These are phyloP conservation scores for Streptopelia turtur DNA, from an alignment of 2,797 vertebrate species.

Conservation along the genomic window DNA sequence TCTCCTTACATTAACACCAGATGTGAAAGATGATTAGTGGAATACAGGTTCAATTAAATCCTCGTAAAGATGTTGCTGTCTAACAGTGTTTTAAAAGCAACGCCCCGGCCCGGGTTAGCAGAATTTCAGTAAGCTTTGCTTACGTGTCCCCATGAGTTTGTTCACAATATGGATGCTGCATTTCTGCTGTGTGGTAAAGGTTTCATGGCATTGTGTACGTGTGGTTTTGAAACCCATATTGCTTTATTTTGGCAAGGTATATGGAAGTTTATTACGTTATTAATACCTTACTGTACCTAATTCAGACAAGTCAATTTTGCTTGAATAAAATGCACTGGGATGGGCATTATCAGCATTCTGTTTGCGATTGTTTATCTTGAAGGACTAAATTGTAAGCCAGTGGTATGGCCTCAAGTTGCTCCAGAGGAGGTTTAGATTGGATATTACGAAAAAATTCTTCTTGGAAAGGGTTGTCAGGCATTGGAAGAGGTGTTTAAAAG, in stretches of 20 bases:
- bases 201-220: background rate
- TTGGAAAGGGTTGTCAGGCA: too few relatives aligned
- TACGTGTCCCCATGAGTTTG: background rate
- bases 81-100: background rate
- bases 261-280: background rate
- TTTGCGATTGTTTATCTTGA: background rate
- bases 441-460: too few relatives aligned
- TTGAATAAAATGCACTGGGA: background rate
- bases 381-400: background rate
- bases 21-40: slow-evolving; percentile 3
- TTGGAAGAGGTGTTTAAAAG: too few relatives aligned
- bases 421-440: too few relatives aligned
- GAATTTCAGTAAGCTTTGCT: background rate
- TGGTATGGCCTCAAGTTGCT: accelerated
- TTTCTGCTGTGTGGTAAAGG: background rate
- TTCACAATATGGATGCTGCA: background rate
- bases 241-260: background rate
- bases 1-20: slow-evolving; percentile 14
- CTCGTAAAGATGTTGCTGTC: background rate
- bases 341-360: background rate
- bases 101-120: background rate
- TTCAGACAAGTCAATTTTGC: background rate
- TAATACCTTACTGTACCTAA: background rate
- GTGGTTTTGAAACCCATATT: background rate
- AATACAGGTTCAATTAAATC: slow-evolving; percentile 11